Evolutionary conservation across 1,140 invertebrate genomes (phyloP).

Genomic region (Sitobion miscanthi): DNA sequence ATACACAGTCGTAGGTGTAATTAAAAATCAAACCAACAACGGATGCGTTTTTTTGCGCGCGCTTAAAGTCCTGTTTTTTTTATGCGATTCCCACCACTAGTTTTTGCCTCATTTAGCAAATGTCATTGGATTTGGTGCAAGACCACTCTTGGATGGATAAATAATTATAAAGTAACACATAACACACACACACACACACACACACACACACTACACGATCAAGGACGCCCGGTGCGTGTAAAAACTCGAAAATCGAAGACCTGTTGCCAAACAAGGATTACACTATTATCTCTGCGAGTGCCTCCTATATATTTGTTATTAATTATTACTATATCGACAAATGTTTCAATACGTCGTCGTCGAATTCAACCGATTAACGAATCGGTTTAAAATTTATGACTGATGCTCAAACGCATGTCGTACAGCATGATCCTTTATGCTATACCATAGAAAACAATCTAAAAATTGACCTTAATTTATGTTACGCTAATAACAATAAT

Average conservation of each 20-base stretch:
- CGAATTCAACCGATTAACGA: neutral
- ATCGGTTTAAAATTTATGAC: neutral
- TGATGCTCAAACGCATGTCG: neutral
- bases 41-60: neutral
- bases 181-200: neutral
- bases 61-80: neutral
- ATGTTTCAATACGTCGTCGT: neutral
- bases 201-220: neutral
- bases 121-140: slow-evolving; percentile 39
- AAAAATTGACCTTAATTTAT: slow-evolving; percentile 18
- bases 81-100: neutral
- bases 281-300: neutral
- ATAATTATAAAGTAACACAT: neutral
- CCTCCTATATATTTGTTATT: neutral
- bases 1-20: neutral
- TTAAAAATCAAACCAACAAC: slow-evolving; percentile 24
- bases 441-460: neutral
- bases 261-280: neutral
- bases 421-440: neutral
- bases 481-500: neutral
- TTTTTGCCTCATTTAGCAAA: slow-evolving; percentile 27
- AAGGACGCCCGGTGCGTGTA: slow-evolving; percentile 33
- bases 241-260: slow-evolving; percentile 20
- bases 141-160: neutral
- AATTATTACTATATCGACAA: neutral